phyloP scores from a whole-genome alignment of 2,888 invertebrate genomes.

The Sinhomidia bicolor region DNA sequence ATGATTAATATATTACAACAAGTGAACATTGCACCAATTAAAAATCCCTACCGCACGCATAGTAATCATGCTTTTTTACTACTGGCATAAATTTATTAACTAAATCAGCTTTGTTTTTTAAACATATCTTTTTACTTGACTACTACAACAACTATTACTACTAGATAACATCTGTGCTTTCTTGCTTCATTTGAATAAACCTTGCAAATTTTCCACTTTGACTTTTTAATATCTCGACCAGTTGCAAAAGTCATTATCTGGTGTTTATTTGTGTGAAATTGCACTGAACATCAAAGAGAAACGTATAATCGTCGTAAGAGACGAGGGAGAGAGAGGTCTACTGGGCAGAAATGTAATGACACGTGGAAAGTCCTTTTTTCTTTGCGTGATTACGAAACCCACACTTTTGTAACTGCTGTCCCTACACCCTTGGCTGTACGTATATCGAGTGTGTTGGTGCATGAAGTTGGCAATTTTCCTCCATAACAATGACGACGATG shows the following conservation, averaged over 20 bases:
- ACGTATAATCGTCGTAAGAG: neutral
- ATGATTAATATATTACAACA: conserved; percentile 23
- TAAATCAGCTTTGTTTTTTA: no score
- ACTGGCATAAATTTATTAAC: neutral
- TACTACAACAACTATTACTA: neutral
- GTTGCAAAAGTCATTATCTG: no score
- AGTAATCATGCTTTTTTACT: neutral
- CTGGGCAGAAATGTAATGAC: neutral
- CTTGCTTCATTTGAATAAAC: neutral
- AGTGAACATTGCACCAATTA: neutral
- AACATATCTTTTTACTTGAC: neutral
- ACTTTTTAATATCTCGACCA: neutral
- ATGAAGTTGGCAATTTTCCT: no score
- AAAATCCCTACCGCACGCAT: conserved; percentile 15
- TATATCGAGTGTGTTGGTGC: no score
- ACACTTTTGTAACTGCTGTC: neutral
- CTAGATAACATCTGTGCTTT: neutral
- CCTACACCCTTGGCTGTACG: no score
- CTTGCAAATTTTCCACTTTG: neutral
- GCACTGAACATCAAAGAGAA: neutral
- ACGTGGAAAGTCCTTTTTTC: neutral
- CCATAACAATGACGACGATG: neutral
- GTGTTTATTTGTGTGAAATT: no score
- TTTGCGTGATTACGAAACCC: neutral
- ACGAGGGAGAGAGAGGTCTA: neutral